Evolutionary conservation across 2,797 vertebrate species (phyloP).

Genomic region (Acipenser oxyrinchus): DNA sequence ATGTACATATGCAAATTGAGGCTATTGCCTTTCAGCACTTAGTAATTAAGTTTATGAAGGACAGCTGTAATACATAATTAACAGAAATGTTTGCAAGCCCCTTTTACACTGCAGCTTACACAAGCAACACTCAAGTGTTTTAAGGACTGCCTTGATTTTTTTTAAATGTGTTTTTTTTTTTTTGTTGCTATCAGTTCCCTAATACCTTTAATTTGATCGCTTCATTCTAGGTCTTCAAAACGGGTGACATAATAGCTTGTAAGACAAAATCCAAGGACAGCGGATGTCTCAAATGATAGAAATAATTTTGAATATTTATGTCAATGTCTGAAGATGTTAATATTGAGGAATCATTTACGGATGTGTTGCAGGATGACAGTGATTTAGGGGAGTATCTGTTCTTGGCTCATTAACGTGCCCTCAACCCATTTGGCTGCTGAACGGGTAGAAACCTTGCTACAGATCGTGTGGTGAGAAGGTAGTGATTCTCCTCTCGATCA

Average conservation of each 20-base stretch:
- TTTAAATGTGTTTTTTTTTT: neutral
- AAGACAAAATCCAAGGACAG: neutral
- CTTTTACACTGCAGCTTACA: conserved; percentile 70
- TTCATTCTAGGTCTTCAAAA: neutral
- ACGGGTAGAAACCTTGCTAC: conserved; percentile 5
- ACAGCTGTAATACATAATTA: conserved; percentile 99
- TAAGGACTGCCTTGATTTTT: conserved; percentile 24
- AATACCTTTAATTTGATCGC: neutral
- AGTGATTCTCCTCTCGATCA: neutral
- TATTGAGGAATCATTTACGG: conserved; percentile 19
- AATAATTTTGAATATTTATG: conserved; percentile 59
- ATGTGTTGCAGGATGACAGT: conserved; percentile 29
- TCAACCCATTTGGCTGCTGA: conserved; percentile 6
- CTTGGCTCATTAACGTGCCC: conserved; percentile 19
- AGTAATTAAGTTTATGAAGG: conserved; percentile 99
- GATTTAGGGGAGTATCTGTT: conserved; percentile 16
- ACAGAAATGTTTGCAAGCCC: conserved; percentile 91
- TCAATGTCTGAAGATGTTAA: conserved; percentile 22
- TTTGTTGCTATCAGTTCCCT: neutral
- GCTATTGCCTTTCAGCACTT: conserved; percentile 92
- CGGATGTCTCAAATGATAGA: conserved; percentile 20
- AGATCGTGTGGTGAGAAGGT: neutral
- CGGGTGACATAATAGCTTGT: neutral
- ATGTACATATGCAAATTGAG: conserved; percentile 89
- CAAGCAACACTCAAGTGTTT: conserved; percentile 47